A percentile compares a stretch with the other conserved stretches of the same genome.
phyloP scores from a whole-genome alignment of 2,888 invertebrate species.

The Notodonta ziczac region DNA sequence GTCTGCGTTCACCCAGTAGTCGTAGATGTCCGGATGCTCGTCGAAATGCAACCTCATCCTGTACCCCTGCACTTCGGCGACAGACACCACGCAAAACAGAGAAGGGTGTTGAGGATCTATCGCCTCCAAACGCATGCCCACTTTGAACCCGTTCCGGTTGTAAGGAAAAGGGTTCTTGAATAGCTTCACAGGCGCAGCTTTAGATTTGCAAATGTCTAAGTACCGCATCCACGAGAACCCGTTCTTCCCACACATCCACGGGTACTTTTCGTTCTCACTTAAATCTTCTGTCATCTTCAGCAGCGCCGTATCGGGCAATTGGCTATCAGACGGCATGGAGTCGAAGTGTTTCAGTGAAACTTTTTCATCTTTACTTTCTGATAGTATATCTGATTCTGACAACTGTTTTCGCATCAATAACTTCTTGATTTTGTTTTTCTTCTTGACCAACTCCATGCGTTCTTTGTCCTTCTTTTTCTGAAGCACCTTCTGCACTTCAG shows the following conservation, averaged over 20 bases:
- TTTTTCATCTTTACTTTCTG: constrained; percentile 60
- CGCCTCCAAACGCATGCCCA: constrained; percentile 96
- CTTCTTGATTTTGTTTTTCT: constrained; percentile 74
- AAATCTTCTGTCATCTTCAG: constrained; percentile 64
- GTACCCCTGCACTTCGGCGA: constrained; percentile 92
- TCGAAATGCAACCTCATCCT: constrained; percentile 95
- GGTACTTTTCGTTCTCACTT: constrained; percentile 81
- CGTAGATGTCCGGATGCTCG: constrained; percentile 94
- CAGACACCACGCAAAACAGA: constrained; percentile 94
- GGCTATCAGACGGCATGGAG: constrained; percentile 50
- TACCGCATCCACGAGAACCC: constrained; percentile 92
- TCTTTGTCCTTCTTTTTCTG: constrained; percentile 73
- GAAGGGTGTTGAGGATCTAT: constrained; percentile 97
- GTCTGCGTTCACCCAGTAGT: constrained; percentile 97
- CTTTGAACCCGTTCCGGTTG: constrained; percentile 89
- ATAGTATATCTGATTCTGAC: constrained; percentile 58
- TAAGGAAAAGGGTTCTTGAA: constrained; percentile 92
- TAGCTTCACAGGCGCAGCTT: constrained; percentile 90
- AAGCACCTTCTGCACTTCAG: constrained; percentile 67
- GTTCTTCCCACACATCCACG: constrained; percentile 89
- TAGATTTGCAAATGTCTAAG: constrained; percentile 88
- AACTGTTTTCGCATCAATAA: constrained; percentile 69
- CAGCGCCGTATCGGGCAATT: constrained; percentile 52
- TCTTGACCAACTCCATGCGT: constrained; percentile 65
- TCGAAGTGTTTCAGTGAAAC: constrained; percentile 56